Percentiles rank a stretch among this genome's conserved stretches.
Conservation (phyloP, 2,888 invertebrate genomes). For the Tenodera sinensis region DNA sequence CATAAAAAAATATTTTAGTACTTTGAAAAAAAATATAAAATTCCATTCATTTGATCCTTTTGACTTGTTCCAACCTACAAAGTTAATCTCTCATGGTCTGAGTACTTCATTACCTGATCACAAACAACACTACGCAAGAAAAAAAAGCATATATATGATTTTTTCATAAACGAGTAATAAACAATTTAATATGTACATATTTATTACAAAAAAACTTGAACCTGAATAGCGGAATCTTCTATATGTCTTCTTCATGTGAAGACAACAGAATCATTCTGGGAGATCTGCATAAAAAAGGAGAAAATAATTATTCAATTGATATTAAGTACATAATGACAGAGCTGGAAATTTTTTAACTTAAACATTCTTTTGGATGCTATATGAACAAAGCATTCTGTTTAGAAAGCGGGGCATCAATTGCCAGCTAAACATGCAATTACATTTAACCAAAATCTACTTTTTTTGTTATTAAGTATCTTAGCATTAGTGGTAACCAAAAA, state of each 20-base stretch:
- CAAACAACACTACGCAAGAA: not conserved
- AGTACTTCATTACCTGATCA: not conserved
- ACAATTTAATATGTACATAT: not conserved
- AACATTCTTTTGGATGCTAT: too few species aligned
- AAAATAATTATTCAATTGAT: too few species aligned
- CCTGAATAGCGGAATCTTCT: not conserved
- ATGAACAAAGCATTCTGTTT: too few species aligned
- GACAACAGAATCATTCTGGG: not conserved
- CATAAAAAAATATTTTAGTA: conserved; percentile 9
- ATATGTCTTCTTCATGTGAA: not conserved
- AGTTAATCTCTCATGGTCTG: not conserved
- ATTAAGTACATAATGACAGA: too few species aligned
- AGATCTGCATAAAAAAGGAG: not conserved
- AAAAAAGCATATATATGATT: not conserved
- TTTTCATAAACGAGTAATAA: not conserved
- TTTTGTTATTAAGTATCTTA: too few species aligned
- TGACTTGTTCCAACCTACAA: not conserved
- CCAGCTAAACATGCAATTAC: too few species aligned
- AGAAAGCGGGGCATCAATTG: too few species aligned
- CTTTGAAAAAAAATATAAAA: not conserved
- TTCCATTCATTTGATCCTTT: not conserved
- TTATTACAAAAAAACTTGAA: not conserved
- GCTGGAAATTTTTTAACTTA: too few species aligned
- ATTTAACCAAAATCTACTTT: too few species aligned
- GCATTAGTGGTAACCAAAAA: too few species aligned